phyloP scores from a whole-genome alignment of 2,888 invertebrate genomes.

The Beris chalybata region DNA sequence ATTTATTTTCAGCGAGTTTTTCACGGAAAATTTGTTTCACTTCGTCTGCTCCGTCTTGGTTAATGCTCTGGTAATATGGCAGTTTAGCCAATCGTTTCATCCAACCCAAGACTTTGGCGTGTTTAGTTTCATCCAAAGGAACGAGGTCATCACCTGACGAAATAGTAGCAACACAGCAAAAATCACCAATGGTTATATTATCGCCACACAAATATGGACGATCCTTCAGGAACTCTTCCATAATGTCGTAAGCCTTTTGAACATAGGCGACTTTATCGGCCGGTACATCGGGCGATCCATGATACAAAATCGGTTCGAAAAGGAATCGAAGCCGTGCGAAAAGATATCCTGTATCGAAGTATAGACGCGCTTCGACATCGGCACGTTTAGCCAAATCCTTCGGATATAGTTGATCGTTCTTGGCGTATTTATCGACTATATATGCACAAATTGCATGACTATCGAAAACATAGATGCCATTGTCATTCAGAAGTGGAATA shows the following conservation, averaged over 20 bases:
- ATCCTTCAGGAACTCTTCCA: constrained; percentile 56
- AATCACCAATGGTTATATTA: constrained; percentile 58
- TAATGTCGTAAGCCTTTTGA: constrained; percentile 57
- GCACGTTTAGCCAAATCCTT: constrained; percentile 52
- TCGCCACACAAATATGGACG: constrained; percentile 56
- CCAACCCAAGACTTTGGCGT: constrained; percentile 57
- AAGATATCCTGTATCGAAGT: constrained; percentile 54
- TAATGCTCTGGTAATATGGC: constrained; percentile 56
- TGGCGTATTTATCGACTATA: constrained; percentile 63
- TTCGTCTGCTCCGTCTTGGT: constrained; percentile 55
- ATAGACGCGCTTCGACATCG: constrained; percentile 51
- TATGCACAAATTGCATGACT: constrained; percentile 69
- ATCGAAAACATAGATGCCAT: constrained; percentile 62
- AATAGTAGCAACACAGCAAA: constrained; percentile 58
- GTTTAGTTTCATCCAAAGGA: constrained; percentile 56
- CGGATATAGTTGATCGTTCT: constrained; percentile 58
- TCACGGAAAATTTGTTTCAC: constrained; percentile 45
- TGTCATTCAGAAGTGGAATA: constrained; percentile 65
- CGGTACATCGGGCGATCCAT: constrained; percentile 57
- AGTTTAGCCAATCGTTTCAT: constrained; percentile 53
- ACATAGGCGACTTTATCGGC: constrained; percentile 58
- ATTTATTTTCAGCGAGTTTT: background rate
- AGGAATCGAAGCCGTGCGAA: constrained; percentile 53
- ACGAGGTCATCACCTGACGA: constrained; percentile 57
- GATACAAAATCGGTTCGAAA: constrained; percentile 52